phyloP scores from a whole-genome alignment of 2,888 invertebrate genomes.

The Heliothis peltigera region DNA sequence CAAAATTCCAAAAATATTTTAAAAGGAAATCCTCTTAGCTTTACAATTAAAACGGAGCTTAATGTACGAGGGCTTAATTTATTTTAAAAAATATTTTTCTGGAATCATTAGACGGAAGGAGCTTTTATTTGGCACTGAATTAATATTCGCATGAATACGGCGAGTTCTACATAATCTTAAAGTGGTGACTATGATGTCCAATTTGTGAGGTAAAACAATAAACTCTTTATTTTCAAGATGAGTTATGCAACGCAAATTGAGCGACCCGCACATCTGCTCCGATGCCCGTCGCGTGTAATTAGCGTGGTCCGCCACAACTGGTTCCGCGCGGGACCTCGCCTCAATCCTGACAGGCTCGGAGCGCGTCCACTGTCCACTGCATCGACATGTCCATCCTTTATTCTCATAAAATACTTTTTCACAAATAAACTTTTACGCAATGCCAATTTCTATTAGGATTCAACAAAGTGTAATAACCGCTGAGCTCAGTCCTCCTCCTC shows the following conservation, averaged over 20 bases:
- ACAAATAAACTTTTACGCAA: conserved; percentile 49
- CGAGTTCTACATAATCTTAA: conserved; percentile 1
- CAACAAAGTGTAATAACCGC: conserved; percentile 60
- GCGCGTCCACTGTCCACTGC: conserved; percentile 33
- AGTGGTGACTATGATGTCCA: conserved; percentile 10
- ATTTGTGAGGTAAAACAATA: conserved; percentile 28
- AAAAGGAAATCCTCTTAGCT: conserved; percentile 12
- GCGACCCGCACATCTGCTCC: conserved; percentile 64
- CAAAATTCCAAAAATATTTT: conserved; percentile 30
- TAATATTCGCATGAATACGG: conserved; percentile 9
- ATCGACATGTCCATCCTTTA: conserved; percentile 37
- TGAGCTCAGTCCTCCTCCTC: conserved; percentile 43
- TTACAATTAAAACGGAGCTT: conserved; percentile 18
- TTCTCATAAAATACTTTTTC: conserved; percentile 27
- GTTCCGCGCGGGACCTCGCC: conserved; percentile 61
- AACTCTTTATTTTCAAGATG: conserved; percentile 25
- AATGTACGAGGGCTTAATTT: conserved; percentile 16
- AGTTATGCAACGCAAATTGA: conserved; percentile 53
- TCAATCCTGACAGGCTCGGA: conserved; percentile 26
- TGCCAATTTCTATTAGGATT: conserved; percentile 66
- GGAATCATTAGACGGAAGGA: conserved; percentile 14
- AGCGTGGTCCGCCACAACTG: conserved; percentile 59
- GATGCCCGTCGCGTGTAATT: conserved; percentile 62
- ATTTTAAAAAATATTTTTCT: conserved; percentile 19
- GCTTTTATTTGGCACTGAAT: conserved; percentile 22